Conservation (phyloP, 1,140 invertebrate genomes). For the Caenorhabditis inopinata region DNA sequence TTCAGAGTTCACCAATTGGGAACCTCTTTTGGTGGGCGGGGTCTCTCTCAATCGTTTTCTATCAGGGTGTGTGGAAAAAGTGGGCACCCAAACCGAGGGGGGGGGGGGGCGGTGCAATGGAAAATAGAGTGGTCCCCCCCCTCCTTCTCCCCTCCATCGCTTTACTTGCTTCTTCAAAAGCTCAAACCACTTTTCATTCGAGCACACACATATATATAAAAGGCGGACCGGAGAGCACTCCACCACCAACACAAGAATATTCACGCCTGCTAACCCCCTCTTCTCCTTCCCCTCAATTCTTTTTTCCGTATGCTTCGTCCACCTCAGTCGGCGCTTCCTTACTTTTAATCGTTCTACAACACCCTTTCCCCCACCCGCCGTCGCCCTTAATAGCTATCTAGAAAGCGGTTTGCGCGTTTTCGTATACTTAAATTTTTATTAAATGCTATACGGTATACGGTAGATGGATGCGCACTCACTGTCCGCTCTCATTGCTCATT, state of each 20-base stretch:
- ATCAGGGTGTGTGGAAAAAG: neutral
- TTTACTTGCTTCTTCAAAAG: neutral
- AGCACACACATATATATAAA: neutral
- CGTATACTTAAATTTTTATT: too few relatives aligned
- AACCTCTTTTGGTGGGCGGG: slow-evolving; percentile 3
- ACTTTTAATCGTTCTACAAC: neutral
- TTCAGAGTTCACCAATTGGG: too few relatives aligned
- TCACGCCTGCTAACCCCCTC: neutral
- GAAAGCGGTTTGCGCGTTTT: too few relatives aligned
- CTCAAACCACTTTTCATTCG: slow-evolving; percentile 12
- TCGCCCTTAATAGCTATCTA: too few relatives aligned
- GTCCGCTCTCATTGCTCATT: too few relatives aligned
- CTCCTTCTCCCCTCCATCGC: neutral
- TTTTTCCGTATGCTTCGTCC: neutral
- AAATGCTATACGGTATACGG: too few relatives aligned
- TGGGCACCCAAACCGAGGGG: neutral
- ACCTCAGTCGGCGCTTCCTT: neutral
- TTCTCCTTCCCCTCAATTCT: neutral
- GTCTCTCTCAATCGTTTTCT: too few relatives aligned
- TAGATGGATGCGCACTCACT: too few relatives aligned
- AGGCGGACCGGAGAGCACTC: neutral
- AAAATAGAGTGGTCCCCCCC: neutral
- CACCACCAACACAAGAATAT: neutral
- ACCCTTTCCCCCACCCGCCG: neutral
- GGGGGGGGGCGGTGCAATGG: too few relatives aligned